These are phyloP conservation scores for Drosophila repleta DNA, from an alignment of 1,140 invertebrate genomes.

Conservation along the genomic window DNA sequence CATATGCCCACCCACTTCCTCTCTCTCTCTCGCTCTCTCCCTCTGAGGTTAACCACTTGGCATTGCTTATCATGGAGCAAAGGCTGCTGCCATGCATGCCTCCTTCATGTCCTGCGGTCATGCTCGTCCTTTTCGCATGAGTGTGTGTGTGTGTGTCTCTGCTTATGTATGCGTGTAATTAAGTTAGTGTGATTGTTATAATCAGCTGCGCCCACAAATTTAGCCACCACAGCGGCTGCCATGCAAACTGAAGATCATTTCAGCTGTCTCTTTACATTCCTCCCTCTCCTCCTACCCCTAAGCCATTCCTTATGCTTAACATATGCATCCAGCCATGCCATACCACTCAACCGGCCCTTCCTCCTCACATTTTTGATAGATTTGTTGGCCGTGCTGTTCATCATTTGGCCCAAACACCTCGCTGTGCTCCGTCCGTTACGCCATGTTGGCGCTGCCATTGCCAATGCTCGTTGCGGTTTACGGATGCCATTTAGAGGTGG, in stretches of 20 bases:
- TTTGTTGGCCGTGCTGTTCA: slow-evolving; percentile 20
- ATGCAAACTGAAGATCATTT: neutral
- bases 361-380: slow-evolving; percentile 42
- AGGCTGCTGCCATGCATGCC: slow-evolving; percentile 42
- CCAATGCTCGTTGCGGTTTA: slow-evolving; percentile 17
- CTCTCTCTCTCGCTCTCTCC: no score
- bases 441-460: slow-evolving; percentile 22
- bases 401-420: neutral
- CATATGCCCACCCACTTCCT: neutral
- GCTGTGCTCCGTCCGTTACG: neutral
- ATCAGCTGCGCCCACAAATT: slow-evolving; percentile 28
- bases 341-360: no score
- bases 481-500: no score
- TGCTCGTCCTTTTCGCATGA: slow-evolving; percentile 23
- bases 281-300: no score
- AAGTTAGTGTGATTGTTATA: slow-evolving; percentile 66
- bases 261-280: no score
- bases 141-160: slow-evolving; percentile 45
- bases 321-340: neutral
- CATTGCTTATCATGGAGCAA: slow-evolving; percentile 58
- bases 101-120: slow-evolving; percentile 61
- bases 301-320: no score
- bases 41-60: slow-evolving; percentile 62
- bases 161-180: slow-evolving; percentile 71
- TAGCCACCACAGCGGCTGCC: neutral